Percentiles rank a stretch among this genome's conserved stretches.
Conservation (phyloP, 2,113 vertebrate genomes). For the Emydocephalus ijimae region DNA sequence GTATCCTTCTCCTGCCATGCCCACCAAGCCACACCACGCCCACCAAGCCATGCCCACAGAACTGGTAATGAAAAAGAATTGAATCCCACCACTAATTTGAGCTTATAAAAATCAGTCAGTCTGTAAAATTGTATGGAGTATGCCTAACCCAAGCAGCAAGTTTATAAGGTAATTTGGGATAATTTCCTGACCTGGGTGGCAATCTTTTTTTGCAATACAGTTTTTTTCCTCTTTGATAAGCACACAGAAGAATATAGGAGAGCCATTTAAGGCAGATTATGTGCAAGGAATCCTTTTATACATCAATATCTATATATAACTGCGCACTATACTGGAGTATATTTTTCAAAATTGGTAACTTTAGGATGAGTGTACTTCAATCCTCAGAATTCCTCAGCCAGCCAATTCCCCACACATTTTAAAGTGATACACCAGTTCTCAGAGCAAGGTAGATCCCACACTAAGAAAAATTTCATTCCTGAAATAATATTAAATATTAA, state of each 20-base stretch:
- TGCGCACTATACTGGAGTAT: neutral
- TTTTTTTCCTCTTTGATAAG: neutral
- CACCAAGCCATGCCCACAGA: too few species aligned
- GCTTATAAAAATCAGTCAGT: neutral
- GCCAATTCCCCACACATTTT: neutral
- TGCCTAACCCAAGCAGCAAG: neutral
- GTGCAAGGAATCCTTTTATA: neutral
- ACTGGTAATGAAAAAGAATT: too few species aligned
- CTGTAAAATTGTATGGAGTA: neutral
- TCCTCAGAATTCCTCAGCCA: neutral
- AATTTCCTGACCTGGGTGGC: neutral
- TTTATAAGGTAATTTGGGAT: neutral
- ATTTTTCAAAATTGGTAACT: neutral
- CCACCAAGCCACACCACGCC: too few species aligned
- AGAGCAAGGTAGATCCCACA: neutral
- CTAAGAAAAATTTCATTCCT: neutral
- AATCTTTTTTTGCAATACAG: neutral
- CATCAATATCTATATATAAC: neutral
- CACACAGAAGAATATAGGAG: neutral
- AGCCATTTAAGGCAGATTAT: neutral
- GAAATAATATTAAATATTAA: neutral
- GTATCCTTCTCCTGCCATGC: too few species aligned
- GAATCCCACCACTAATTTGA: too few species aligned
- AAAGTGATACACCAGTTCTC: neutral
- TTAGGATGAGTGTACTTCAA: neutral